A percentile compares a stretch with the other conserved stretches of the same genome.
Evolutionary conservation across 2,888 invertebrate species (phyloP).

Genomic region (Cepaea hortensis): DNA sequence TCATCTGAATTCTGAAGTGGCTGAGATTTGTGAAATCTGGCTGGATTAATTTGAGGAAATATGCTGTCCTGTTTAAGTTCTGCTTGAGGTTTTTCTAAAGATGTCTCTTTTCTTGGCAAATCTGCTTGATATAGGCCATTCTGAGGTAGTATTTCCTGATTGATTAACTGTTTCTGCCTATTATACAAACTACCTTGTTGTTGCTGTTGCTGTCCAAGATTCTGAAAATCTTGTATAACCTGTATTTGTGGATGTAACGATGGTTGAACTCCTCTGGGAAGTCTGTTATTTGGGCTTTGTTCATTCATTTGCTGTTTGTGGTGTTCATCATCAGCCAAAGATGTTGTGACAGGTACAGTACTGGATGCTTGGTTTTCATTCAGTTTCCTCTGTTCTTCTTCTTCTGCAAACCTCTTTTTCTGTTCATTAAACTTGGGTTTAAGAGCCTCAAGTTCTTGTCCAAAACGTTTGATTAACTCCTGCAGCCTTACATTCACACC

Average conservation of each 20-base stretch:
- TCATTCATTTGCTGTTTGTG: background rate
- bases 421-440: conserved; percentile 28
- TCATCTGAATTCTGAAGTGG: background rate
- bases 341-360: background rate
- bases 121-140: conserved; percentile 1
- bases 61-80: background rate
- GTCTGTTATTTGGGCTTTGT: background rate
- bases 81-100: background rate
- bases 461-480: conserved; percentile 5
- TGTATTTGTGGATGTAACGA: background rate
- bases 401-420: conserved; percentile 19
- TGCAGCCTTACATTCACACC: conserved; percentile 33
- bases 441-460: conserved; percentile 24
- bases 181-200: background rate
- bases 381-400: background rate
- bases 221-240: conserved; percentile 3
- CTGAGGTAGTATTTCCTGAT: background rate
- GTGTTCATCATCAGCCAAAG: background rate
- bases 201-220: background rate
- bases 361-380: background rate
- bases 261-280: background rate
- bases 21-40: background rate
- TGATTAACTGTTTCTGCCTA: background rate
- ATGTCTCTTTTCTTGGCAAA: background rate
- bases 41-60: background rate